Evolutionary conservation across 2,888 invertebrate species (phyloP), one percentile per base, ranked within the genome.

Genomic region (Agrilus cyanescens): DNA sequence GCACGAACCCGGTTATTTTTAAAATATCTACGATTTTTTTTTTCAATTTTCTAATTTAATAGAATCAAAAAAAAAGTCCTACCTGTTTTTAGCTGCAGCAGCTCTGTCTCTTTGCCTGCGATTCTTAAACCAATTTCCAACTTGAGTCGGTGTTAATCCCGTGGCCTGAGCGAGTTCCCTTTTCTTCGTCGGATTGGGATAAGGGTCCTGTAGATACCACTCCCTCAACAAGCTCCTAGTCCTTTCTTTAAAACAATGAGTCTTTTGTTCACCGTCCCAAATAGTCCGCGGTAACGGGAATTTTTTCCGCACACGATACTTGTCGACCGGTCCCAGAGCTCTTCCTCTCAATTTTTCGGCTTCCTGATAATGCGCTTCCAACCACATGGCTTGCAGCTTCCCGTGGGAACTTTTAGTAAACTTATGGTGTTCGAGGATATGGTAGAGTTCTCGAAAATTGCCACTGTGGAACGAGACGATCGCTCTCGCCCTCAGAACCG

Each of bases 161-260:
- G 93, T 94, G 43, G 87, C 88, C 57, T 83, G 82, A 18, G 93
- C 91, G 58, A 94, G 70, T 66, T 93, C 91, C 52, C 89, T 71
- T 67, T 93, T 93, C 71, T 93, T 93, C 49, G 87, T 85, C 32
- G 93, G 93, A 68, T 91, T 91, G 43, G 90, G 93, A 70, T 91
- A 93, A n/a, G 90, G 89, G 70, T 90, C 96, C 70, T 94, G 91
- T 43, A 96, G 80, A 68, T 98, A 98, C 94, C 96, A 97, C 73
- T 98, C 97, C 48, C 97, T 73, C 52, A 98, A 75, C 53, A 96
- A 73, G 57, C 91, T 90, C 54, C 97, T 72, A 61, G 98, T 97
- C 51, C 95, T 73, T 71, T 98, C 89, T 74, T 94, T 94, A 69
- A 93, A 94, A 67, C 93, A 94, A 63, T 94, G 93, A 12, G 90